A percentile compares a stretch with the other conserved stretches of the same genome.
Conservation (phyloP, 1,140 invertebrate genomes). For the Panagrolaimus sp. region DNA sequence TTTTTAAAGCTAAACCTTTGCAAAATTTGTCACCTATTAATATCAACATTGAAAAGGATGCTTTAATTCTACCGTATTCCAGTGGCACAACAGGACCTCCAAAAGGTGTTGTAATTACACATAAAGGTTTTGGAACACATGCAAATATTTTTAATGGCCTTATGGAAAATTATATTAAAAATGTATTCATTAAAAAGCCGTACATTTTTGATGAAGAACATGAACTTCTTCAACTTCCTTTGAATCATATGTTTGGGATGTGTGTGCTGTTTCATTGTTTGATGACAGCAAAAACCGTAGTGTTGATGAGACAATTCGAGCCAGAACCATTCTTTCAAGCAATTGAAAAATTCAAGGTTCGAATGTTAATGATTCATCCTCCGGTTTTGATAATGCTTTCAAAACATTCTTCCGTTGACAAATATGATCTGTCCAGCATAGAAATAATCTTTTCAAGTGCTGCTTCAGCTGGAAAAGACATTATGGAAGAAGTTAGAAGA, state of each 20-base stretch:
- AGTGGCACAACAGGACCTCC: neutral
- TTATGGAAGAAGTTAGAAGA: constrained; percentile 18
- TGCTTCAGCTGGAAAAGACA: constrained; percentile 5
- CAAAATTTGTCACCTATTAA: neutral
- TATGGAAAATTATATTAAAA: neutral
- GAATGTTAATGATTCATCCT: constrained; percentile 17
- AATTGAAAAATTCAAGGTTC: neutral
- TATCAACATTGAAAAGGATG: neutral
- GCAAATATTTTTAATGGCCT: neutral
- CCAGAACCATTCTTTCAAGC: neutral
- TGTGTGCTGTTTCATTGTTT: neutral
- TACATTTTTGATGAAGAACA: neutral
- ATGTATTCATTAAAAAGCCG: neutral
- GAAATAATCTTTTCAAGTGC: constrained; percentile 12
- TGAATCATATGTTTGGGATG: neutral
- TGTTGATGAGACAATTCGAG: neutral
- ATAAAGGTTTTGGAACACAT: neutral
- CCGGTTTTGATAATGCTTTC: constrained; percentile 13
- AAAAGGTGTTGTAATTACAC: neutral
- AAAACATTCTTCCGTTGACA: constrained; percentile 17
- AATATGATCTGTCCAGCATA: constrained; percentile 22
- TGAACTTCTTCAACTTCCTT: neutral
- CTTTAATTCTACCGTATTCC: neutral
- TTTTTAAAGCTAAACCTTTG: neutral
- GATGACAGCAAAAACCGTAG: neutral